Conservation (phyloP, 2,888 invertebrate genomes). For the Tanypteryx hageni region DNA sequence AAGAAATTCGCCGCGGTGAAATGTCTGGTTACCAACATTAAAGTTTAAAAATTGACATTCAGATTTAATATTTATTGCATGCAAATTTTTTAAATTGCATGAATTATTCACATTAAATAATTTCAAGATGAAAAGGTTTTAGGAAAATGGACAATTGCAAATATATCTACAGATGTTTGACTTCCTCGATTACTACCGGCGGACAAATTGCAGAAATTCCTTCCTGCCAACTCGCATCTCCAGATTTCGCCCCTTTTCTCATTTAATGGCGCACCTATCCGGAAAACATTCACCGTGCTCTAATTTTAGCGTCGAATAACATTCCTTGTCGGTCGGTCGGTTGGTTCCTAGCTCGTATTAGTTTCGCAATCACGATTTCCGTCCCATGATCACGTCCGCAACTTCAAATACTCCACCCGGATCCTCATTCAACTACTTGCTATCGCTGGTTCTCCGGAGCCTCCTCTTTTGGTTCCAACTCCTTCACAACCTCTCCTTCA, state of each 20-base stretch:
- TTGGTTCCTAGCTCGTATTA: neutral
- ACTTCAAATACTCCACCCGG: neutral
- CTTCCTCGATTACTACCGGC: neutral
- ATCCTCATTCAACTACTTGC: neutral
- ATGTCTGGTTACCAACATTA: too few species aligned
- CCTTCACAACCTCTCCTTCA: too few species aligned
- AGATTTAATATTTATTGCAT: too few species aligned
- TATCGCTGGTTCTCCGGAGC: neutral
- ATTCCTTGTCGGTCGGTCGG: neutral
- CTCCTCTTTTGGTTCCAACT: neutral
- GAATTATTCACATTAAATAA: too few species aligned
- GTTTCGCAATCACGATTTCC: constrained; percentile 18
- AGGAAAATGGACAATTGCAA: too few species aligned
- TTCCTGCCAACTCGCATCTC: neutral
- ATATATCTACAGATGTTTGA: neutral
- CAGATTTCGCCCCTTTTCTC: neutral
- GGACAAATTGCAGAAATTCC: constrained; percentile 2
- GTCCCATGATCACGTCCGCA: neutral
- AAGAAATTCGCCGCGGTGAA: too few species aligned
- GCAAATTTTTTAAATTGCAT: too few species aligned
- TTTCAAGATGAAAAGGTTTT: too few species aligned
- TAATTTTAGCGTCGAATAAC: neutral
- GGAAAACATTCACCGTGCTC: neutral
- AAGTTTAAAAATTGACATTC: too few species aligned
- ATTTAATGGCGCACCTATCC: neutral